Percentiles rank a stretch among this genome's conserved stretches.
These are phyloP conservation scores for Psammodynastes pulverulentus DNA, from an alignment of 2,113 vertebrate species.

Conservation along the genomic window DNA sequence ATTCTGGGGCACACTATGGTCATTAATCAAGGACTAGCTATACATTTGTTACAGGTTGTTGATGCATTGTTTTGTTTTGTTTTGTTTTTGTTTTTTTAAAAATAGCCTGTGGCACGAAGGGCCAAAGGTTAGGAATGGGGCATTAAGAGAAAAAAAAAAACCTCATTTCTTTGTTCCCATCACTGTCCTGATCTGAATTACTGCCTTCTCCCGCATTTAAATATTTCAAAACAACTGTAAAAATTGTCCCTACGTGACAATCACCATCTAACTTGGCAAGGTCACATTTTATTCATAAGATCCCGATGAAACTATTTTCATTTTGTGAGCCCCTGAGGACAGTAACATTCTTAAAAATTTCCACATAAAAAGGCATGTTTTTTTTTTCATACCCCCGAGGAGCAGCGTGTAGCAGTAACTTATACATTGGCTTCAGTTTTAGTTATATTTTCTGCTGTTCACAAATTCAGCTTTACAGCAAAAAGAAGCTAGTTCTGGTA, in stretches of 20 bases:
- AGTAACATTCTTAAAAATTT: not conserved
- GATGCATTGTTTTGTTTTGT: not conserved
- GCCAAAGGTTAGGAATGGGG: not conserved
- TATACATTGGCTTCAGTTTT: not conserved
- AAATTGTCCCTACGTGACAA: not conserved
- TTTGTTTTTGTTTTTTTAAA: not conserved
- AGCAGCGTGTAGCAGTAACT: not conserved
- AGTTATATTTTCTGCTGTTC: not conserved
- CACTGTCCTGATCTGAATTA: not conserved
- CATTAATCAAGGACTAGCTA: not conserved
- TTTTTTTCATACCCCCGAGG: fast-evolving
- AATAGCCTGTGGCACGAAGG: not conserved
- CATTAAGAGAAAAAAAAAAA: not conserved
- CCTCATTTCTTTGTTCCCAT: not conserved
- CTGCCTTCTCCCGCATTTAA: not conserved
- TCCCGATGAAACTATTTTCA: not conserved
- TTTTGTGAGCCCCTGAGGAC: not conserved
- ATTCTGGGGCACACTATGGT: not conserved
- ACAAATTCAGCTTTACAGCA: not conserved
- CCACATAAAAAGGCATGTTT: not conserved
- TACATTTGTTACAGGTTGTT: not conserved
- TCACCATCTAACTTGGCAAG: not conserved
- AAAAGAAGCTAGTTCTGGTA: not conserved
- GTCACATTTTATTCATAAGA: not conserved
- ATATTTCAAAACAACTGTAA: not conserved